Base-by-base conservation (phyloP, 2,888 invertebrate species). In the Nomada fucata region DNA sequence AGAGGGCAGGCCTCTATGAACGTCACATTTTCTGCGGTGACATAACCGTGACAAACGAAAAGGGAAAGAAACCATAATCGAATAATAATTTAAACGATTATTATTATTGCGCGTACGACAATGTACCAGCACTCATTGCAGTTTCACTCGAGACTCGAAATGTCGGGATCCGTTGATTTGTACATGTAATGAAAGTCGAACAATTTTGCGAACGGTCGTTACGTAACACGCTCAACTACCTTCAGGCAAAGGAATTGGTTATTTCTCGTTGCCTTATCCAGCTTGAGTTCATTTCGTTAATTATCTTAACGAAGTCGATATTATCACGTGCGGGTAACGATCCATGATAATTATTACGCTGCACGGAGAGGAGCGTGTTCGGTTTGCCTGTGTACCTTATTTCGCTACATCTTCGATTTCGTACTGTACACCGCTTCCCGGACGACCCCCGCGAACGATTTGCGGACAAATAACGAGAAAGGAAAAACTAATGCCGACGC, bases 251-350 rank as follows among this genome's bases (percentile, higher is more conserved):
- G 15, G 29, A 70, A 44, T 70, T 23, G 23, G 36, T 59, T 61
- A 4, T 53, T n/a, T 10, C 26, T 3, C 10, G 55, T 18, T 42
- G 50, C 23, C 36, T 42, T 36, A 53, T 26, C 10, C 26, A 3
- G 57, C 26, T 55, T 47, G 11, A 29, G 61, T 79, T 90, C 86
- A 90, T 90, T 91, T 89, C 75, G 79, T 89, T 91, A 88, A 92
- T 91, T 91, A 89, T 71, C 78, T 74, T 81, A 85, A 87, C 84
- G 85, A 89, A 84, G 84, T 76, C 76, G 60, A 55, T 74, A 76
- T 77, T 82, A 85, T 85, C 84, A 74, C 77, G 72, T 73, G 69
- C 75, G 81, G 82, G 80, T 87, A 90, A 86, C 76, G 75, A 86
- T 83, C 68, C 78, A 52, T 65, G 84, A 84, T 90, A 87, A 89